Percentiles rank a stretch among this genome's conserved stretches.
phyloP scores from a whole-genome alignment of 35 echinoderm and acorn worm genomes.

The Eucidaris tribuloides region DNA sequence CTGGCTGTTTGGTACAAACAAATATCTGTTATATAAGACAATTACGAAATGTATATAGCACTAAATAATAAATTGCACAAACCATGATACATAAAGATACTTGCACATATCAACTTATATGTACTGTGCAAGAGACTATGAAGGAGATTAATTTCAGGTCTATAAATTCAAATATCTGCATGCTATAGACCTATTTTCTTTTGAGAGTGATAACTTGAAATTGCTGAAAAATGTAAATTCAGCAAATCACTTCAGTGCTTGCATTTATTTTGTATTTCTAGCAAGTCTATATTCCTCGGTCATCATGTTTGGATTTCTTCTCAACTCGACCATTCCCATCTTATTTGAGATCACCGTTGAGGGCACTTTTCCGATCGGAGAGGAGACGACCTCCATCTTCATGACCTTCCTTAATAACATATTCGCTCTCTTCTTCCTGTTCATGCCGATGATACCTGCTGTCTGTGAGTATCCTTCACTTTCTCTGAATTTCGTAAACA shows the following conservation, averaged over 20 bases:
- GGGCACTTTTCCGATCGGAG: conserved; percentile 65
- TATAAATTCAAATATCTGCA: too few relatives aligned
- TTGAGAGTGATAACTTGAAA: too few relatives aligned
- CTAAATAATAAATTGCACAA: too few relatives aligned
- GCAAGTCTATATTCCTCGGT: conserved; percentile 47
- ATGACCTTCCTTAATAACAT: conserved; percentile 67
- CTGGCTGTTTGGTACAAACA: too few relatives aligned
- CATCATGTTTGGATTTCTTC: conserved; percentile 53
- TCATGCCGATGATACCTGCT: conserved; percentile 20
- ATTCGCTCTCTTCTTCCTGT: conserved; percentile 53
- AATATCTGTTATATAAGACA: too few relatives aligned
- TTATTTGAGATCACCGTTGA: conserved; percentile 79
- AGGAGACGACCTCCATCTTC: conserved; percentile 65
- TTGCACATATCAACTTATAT: background rate
- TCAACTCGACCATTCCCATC: conserved; percentile 60
- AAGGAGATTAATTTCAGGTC: too few relatives aligned
- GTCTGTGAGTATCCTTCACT: conserved; percentile 22
- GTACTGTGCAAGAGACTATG: background rate
- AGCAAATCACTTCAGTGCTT: background rate
- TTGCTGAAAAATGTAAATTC: too few relatives aligned
- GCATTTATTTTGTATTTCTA: conserved; percentile 1
- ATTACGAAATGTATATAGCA: too few relatives aligned
- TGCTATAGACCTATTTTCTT: too few relatives aligned
- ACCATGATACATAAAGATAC: background rate
- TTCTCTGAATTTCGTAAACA: too few relatives aligned